A percentile compares a stretch with the other conserved stretches of the same genome.
phyloP scores from a whole-genome alignment of 2,113 vertebrate genomes.

The Cranoglanis bouderius region DNA sequence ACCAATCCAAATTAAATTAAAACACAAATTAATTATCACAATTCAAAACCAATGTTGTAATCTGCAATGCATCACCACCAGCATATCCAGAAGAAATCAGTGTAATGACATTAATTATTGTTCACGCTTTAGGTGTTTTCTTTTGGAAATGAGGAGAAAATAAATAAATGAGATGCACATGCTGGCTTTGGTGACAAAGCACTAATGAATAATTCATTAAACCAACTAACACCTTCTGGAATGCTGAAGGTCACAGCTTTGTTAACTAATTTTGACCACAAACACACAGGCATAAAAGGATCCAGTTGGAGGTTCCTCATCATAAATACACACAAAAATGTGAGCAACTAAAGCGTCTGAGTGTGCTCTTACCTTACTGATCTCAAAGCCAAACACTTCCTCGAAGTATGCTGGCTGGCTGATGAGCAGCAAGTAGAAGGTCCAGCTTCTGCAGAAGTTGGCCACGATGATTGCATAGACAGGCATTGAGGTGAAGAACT shows the following conservation, averaged over 20 bases:
- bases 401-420: constrained; percentile 99
- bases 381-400: constrained; percentile 98
- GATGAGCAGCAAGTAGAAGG: constrained; percentile 96
- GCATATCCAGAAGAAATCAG: constrained; percentile 22
- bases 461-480: constrained; percentile 99
- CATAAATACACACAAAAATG: not conserved
- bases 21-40: not conserved
- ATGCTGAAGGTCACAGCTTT: constrained; percentile 42
- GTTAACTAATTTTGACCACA: constrained; percentile 34
- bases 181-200: constrained; percentile 39
- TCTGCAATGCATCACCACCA: not conserved
- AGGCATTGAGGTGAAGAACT: constrained; percentile 99
- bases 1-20: not conserved
- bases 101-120: constrained; percentile 24
- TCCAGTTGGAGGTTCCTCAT: not conserved
- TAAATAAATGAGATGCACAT: constrained; percentile 37
- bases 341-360: not conserved
- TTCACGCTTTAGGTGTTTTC: constrained; percentile 20
- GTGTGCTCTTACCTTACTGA: constrained; percentile 86
- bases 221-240: constrained; percentile 21
- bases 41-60: constrained; percentile 8
- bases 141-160: constrained; percentile 22
- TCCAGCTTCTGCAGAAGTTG: constrained; percentile 99
- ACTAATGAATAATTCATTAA: constrained; percentile 49
- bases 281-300: constrained; percentile 10